Base-by-base conservation (phyloP, 2,888 invertebrate genomes). In the Cenopis cana region DNA sequence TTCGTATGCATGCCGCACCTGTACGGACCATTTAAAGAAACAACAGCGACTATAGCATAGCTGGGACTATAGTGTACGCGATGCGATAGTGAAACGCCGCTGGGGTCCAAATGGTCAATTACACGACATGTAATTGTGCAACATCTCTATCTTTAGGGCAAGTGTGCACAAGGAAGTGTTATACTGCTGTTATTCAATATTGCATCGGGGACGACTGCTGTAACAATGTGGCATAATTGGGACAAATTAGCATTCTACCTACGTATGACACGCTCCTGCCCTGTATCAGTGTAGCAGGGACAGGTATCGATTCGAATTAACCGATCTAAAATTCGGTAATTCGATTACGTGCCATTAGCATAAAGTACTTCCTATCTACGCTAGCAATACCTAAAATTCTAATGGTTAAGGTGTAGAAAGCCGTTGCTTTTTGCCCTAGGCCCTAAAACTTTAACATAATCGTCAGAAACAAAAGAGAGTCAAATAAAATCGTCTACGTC, bases 1-100 rank as follows among this genome's bases (percentile, higher is more conserved):
- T 83, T 78, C 78, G 83, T 84, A 88, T 88, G 85, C 88, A 84
- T 82, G 76, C 82, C 86, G 81, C 85, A 82, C 78, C 59, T 73
- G 75, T 72, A 72, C 60, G 64, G 78, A 78, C 77, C 82, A 81
- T 81, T 61, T 61, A n/a, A 67, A 61, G 71, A 82, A 82, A 79
- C 78, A 81, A 36, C 46, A 46, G 29, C 38, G n/a, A n/a, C 20
- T n/a, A 6, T 20, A 59, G 78, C 8, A 33, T 4, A 24, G n/a
- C n/a, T n/a, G 24, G 24, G 1, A 14, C 20, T n/a, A 8, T 24
- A 59, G 78, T 76, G 79, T 77, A 76, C 73, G 80, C 78, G 33
- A 6, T 33, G 80, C 78, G 50, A 79, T 82, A 80, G 83, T 85
- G 86, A 87, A 88, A 88, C 87, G 85, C 83, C 76, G 59, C 56